Conservation (phyloP, 2,113 vertebrate species). For the Ageneiosus marmoratus region DNA sequence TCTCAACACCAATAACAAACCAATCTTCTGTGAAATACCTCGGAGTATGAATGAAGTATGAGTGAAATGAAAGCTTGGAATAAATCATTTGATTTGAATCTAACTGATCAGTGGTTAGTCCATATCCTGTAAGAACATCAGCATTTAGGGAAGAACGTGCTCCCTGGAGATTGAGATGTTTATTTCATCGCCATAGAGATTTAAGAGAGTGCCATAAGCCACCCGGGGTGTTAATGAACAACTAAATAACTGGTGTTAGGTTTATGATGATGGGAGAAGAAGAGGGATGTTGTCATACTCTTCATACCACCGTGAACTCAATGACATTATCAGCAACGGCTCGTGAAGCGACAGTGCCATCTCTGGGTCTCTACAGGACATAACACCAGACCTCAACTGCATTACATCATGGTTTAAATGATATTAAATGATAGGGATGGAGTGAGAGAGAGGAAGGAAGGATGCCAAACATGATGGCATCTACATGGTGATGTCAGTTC, state of each 20-base stretch:
- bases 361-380: slow-evolving; percentile 28
- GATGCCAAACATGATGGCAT: slow-evolving; percentile 11
- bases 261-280: slow-evolving; percentile 18
- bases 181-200: slow-evolving; percentile 51
- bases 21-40: neutral
- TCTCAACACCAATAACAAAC: neutral
- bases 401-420: slow-evolving; percentile 56
- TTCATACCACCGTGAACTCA: slow-evolving; percentile 31
- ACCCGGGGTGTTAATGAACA: slow-evolving; percentile 49
- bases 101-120: neutral
- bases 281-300: slow-evolving; percentile 52
- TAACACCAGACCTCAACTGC: slow-evolving; percentile 36
- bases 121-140: neutral
- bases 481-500: neutral
- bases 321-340: neutral
- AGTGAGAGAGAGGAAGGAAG: neutral
- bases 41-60: neutral
- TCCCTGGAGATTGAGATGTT: slow-evolving; percentile 7
- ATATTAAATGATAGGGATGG: neutral
- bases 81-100: neutral
- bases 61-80: neutral
- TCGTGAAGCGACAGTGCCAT: slow-evolving; percentile 50
- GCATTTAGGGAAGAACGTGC: neutral
- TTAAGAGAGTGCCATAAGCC: slow-evolving; percentile 49
- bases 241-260: slow-evolving; percentile 4